Base-by-base conservation (phyloP, 2,888 invertebrate species). In the Oconnorella tubifera region DNA sequence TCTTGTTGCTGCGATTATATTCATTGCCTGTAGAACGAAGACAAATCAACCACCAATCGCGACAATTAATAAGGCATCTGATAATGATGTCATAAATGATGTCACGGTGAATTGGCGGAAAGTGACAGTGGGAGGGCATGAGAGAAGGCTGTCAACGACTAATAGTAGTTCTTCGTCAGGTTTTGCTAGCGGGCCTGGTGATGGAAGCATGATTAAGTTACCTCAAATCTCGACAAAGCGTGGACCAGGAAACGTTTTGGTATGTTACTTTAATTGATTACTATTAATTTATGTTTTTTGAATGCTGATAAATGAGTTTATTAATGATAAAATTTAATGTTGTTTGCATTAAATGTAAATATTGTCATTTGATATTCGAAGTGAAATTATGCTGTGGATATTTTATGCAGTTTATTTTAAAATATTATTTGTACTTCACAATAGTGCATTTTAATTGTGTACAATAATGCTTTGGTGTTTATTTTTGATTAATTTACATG, bases 1-100 rank as follows among this genome's bases (percentile, higher is more conserved):
- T 23, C 48, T 59, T 6, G 3, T 59, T 25, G 33, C 48, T n/a
- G 59, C 59, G 2, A 59, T 59, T 19, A 19, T 14, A 27, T 59
- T 27, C 33, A 2, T 59, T 2, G 14, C 27, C 33, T 23, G 4
- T 33, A 1, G 59, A 6, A 10, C 6, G 27, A 40, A 40, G 19
- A 19, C 19, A 14, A 19, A 6, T 6, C 6, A 19, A 40, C 40
- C 10, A 14, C 19, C 40, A 14, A 40, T 6, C 6, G 40, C 6
- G 19, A 40, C 10, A 6, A 6, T 19, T 6, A 40, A 19, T 14
- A 40, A 40, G 40, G 40, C 6, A 14, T 14, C 19, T 6, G 19
- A 19, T 14, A 40, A 40, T 19, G 40, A 19, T 40, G 10, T 14
- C 40, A 14, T 6, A 14, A 40, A 40, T 14, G 40, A 40, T 40